Evolutionary conservation across 2,113 vertebrate species (phyloP), one percentile per base, ranked within the genome.

Genomic region (Synodontis membranacea): DNA sequence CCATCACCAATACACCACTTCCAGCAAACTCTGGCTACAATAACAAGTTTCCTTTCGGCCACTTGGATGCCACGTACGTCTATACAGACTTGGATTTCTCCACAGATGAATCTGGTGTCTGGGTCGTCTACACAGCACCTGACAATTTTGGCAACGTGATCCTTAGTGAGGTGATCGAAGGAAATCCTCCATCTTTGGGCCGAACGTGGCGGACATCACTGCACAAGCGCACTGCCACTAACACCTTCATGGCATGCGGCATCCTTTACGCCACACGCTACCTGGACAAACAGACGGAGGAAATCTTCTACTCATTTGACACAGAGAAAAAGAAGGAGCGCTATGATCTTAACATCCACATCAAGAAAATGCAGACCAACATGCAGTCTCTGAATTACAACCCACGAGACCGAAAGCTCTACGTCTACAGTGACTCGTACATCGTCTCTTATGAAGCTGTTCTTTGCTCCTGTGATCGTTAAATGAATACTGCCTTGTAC

Each of bases 281-380:
- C 19, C 3, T 95, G 17, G 58, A 56, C 88, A 88, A 89, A 74
- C 54, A 87, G 0, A 4, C 6, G 0, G 95, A 96, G 82, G 93
- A 96, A 90, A 93, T 96, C 76, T 96, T 95, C 91, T 96, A 95
- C 62, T 92, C 93, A 0, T 92, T 94, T 2, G 92, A 96, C 90
- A 93, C 94, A 0, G 15, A 52, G 0, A 95, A 93, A 0, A 88
- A 90, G 0, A 28, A 44, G 17, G 94, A 96, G 81, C 91, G 88
- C 21, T 94, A 93, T 83, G 76, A 94, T 60, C 0, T 94, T 10
- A 92, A 84, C 8, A 88, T 95, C 68, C 87, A 83, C 39, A 86
- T 96, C 23, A 86, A 88, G 62, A 96, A 96, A 84, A 86, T 94
- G 90, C 56, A 91, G 28, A 12, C 93, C 39, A 93, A 93, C 85